These are phyloP conservation scores for Idaea biselata DNA, from an alignment of 2,888 invertebrate species.

Conservation along the genomic window DNA sequence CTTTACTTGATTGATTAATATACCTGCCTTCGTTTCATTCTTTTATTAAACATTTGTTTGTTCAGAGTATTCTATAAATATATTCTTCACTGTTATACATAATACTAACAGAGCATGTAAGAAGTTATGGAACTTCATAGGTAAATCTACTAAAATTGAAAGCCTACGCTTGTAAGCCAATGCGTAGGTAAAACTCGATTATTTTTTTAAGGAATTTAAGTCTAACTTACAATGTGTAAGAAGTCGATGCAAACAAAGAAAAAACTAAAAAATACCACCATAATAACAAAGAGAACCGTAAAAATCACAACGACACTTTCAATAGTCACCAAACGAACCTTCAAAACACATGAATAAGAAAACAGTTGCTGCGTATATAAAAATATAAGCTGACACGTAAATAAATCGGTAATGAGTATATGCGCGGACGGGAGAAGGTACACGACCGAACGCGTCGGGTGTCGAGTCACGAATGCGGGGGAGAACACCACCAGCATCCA, in stretches of 20 bases:
- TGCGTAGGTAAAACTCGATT: no score
- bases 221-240: background rate
- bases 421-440: conserved; percentile 38
- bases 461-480: conserved; percentile 71
- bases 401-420: conserved; percentile 43
- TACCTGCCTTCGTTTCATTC: no score
- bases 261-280: conserved; percentile 17
- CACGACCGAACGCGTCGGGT: conserved; percentile 63
- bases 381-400: conserved; percentile 57
- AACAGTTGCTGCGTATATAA: conserved; percentile 47
- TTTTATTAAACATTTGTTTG: no score
- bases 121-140: no score
- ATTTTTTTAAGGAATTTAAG: background rate
- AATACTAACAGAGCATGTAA: no score
- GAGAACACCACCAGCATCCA: conserved; percentile 66
- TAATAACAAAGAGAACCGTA: conserved; percentile 46
- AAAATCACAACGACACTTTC: conserved; percentile 65
- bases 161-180: no score
- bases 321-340: conserved; percentile 69
- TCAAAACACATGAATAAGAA: conserved; percentile 43
- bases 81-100: no score
- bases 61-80: no score
- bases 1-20: background rate
- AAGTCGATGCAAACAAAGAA: conserved; percentile 11
- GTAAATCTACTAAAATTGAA: no score